Conservation (phyloP, 2,113 vertebrate genomes). For the Microcebus lehilahytsara region DNA sequence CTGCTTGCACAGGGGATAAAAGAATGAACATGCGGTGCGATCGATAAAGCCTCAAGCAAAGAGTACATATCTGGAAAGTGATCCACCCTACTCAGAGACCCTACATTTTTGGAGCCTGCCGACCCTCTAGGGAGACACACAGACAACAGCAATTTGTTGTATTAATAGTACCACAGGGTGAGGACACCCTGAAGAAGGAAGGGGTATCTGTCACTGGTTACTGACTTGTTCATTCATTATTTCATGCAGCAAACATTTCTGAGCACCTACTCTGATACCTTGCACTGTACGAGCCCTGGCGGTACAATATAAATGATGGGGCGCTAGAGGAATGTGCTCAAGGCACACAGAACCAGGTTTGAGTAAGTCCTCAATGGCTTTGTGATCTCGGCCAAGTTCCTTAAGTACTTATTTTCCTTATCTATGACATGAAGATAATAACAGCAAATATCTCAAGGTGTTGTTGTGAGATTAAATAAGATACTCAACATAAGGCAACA, state of each 20-base stretch:
- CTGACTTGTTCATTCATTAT: neutral
- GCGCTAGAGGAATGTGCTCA: neutral
- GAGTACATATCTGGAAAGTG: neutral
- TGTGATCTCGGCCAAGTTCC: neutral
- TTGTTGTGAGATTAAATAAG: neutral
- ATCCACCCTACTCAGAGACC: neutral
- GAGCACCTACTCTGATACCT: neutral
- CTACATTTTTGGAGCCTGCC: neutral
- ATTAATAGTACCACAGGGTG: neutral
- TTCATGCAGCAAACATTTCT: neutral
- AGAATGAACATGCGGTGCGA: neutral
- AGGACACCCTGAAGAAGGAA: neutral
- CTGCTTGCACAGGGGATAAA: neutral
- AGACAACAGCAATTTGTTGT: neutral
- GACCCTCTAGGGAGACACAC: neutral
- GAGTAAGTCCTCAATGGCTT: neutral
- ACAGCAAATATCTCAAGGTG: neutral
- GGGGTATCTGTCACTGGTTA: neutral
- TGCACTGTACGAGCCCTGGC: neutral
- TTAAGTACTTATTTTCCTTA: neutral
- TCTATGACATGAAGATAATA: neutral
- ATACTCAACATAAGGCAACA: neutral
- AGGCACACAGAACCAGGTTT: neutral
- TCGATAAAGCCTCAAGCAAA: neutral
- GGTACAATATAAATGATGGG: neutral